Percentiles rank a stretch among this genome's conserved stretches.
These are phyloP conservation scores for Galagoides demidoff DNA, from an alignment of 2,797 vertebrate genomes.

Conservation along the genomic window DNA sequence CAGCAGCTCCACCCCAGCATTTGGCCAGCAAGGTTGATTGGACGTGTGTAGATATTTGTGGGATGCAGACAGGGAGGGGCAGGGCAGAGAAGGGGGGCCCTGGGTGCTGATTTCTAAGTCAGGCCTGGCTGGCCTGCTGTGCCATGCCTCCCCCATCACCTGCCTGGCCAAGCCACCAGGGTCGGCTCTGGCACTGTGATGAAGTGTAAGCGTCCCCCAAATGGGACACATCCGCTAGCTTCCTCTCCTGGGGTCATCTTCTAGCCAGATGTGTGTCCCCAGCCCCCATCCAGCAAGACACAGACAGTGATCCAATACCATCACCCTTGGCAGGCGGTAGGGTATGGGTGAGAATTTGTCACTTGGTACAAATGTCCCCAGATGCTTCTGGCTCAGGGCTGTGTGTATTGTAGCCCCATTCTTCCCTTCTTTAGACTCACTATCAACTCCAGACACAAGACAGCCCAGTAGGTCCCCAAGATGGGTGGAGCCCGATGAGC, in stretches of 20 bases:
- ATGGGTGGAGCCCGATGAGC: background rate
- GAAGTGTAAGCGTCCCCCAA: background rate
- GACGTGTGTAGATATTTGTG: background rate
- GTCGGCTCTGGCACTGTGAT: background rate
- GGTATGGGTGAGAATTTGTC: background rate
- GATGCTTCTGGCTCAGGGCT: background rate
- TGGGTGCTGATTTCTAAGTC: background rate
- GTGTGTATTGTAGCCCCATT: background rate
- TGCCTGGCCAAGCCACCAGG: accelerated
- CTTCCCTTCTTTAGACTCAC: background rate
- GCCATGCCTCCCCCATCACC: accelerated
- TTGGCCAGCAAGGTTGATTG: background rate
- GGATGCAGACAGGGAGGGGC: background rate
- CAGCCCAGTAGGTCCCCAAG: background rate
- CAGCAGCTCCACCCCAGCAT: background rate
- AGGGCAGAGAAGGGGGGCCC: accelerated
- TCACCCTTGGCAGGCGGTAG: background rate
- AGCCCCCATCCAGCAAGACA: background rate
- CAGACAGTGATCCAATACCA: accelerated
- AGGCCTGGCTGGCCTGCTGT: background rate
- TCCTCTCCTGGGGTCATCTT: background rate
- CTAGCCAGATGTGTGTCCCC: background rate
- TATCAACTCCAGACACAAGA: background rate
- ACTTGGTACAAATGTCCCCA: background rate
- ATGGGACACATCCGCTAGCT: background rate